phyloP scores from a whole-genome alignment of 2,797 vertebrate genomes.

The Gymnoscopelus braueri region DNA sequence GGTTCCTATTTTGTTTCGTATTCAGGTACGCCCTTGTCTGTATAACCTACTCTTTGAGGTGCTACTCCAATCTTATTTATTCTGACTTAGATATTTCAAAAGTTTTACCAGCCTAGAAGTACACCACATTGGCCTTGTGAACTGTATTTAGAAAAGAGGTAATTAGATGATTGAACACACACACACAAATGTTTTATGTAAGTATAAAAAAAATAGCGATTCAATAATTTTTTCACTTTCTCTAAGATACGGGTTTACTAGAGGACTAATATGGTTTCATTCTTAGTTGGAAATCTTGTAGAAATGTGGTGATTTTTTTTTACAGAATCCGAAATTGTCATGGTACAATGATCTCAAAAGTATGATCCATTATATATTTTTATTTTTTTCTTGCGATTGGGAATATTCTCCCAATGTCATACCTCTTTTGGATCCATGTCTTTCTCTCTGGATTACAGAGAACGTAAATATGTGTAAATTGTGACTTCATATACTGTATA shows the following conservation, averaged over 20 bases:
- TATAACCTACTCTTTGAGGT: slow-evolving; percentile 78
- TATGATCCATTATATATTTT: slow-evolving; percentile 42
- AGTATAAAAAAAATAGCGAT: slow-evolving; percentile 43
- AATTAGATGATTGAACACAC: slow-evolving; percentile 68
- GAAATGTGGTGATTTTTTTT: slow-evolving; percentile 56
- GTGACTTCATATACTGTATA: slow-evolving; percentile 76
- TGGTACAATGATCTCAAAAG: slow-evolving; percentile 42
- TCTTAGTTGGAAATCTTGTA: slow-evolving; percentile 74
- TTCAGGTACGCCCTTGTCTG: slow-evolving; percentile 80
- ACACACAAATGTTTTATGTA: slow-evolving; percentile 65
- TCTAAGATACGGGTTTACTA: slow-evolving; percentile 84
- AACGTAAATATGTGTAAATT: slow-evolving; percentile 76
- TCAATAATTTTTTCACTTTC: slow-evolving; percentile 68
- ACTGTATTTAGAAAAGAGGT: slow-evolving; percentile 78
- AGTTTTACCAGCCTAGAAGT: slow-evolving; percentile 81
- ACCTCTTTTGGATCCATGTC: slow-evolving; percentile 69
- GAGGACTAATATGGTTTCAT: slow-evolving; percentile 78
- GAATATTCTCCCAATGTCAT: slow-evolving; percentile 69
- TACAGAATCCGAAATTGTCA: slow-evolving; percentile 43
- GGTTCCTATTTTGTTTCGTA: slow-evolving; percentile 70
- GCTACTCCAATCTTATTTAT: slow-evolving; percentile 81
- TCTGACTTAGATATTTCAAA: slow-evolving; percentile 72
- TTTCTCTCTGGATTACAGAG: slow-evolving; percentile 63
- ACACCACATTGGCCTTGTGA: slow-evolving; percentile 87
- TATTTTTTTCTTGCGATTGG: slow-evolving; percentile 57